These are phyloP conservation scores for Homarus americanus DNA, from an alignment of 1,140 invertebrate genomes.

Conservation along the genomic window DNA sequence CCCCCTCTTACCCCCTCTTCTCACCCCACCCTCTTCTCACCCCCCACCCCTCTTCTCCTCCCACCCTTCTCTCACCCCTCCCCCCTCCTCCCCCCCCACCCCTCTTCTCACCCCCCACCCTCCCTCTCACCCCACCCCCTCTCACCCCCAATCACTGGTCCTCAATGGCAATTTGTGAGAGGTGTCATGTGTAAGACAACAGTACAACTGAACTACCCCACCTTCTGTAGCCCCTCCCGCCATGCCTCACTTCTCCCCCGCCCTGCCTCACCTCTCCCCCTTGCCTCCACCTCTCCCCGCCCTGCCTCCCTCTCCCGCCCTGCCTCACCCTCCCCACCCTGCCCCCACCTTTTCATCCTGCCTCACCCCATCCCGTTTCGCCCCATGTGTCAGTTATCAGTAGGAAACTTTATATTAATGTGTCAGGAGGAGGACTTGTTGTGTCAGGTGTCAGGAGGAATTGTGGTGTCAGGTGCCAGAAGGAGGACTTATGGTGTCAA, in stretches of 20 bases:
- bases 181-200: conserved; percentile 20
- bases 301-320: not conserved
- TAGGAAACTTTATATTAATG: no score
- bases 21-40: no score
- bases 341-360: no score
- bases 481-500: no score
- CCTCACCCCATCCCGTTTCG: no score
- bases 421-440: no score
- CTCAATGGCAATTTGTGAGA: not conserved
- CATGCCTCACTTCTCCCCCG: not conserved
- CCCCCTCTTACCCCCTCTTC: not conserved
- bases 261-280: not conserved
- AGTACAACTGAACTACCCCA: conserved; percentile 24
- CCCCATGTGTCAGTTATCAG: no score
- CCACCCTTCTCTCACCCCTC: not conserved
- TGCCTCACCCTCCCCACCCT: no score
- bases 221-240: not conserved
- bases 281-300: not conserved
- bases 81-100: not conserved
- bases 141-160: not conserved
- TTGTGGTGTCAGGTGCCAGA: no score
- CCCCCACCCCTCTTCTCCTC: not conserved
- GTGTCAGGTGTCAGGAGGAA: no score
- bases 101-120: not conserved
- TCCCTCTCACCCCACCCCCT: not conserved